Base-by-base conservation (phyloP, 2,797 vertebrate species). In the Telmatherina bonti region DNA sequence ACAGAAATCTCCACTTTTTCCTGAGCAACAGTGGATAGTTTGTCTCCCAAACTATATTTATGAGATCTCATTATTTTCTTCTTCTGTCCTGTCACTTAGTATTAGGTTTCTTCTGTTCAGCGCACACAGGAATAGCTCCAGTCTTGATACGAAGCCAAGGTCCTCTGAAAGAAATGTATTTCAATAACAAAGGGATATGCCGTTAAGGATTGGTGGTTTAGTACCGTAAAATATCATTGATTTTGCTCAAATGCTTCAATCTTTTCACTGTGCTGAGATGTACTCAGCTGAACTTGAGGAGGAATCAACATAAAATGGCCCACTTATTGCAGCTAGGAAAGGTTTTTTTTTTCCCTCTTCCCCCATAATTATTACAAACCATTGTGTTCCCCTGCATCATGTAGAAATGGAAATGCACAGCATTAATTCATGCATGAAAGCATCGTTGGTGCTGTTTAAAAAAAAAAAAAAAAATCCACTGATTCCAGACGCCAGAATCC, bases 341-440 rank as follows among this genome's bases (percentile, higher is more conserved):
- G 68, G 43, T 79, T 41, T 81, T 70, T 69, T 30, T 70, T 47
- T 31, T 29, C 60, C 74, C 79, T 72, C 73, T 78, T 81, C 72
- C 79, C 72, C 74, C 81, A 53, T 85, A 89, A 85, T 86, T 89
- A 89, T 89, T 77, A 90, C 82, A 83, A 88, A 90, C 67, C 47
- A 58, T 82, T 84, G 84, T 86, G 84, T 81, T 89, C 78, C 79
- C 80, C 70, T 70, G 89, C 84, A 83, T 82, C 81, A 81, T 91
- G 89, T 82, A 84, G 80, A 90, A 88, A 88, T 86, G 84, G 80
- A 90, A 91, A 90, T 75, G 83, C 78, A 74, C 76, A 69, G 59
- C 43, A 74, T 70, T 92, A 91, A 94, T 93, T 93, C 91, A 91
- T 89, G 91, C 92, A 91, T 93, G 91, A 92, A 91, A 67, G 77